Evolutionary conservation across 2,797 vertebrate species (phyloP), one percentile per base, ranked within the genome.

Genomic region (Ataeniobius toweri): DNA sequence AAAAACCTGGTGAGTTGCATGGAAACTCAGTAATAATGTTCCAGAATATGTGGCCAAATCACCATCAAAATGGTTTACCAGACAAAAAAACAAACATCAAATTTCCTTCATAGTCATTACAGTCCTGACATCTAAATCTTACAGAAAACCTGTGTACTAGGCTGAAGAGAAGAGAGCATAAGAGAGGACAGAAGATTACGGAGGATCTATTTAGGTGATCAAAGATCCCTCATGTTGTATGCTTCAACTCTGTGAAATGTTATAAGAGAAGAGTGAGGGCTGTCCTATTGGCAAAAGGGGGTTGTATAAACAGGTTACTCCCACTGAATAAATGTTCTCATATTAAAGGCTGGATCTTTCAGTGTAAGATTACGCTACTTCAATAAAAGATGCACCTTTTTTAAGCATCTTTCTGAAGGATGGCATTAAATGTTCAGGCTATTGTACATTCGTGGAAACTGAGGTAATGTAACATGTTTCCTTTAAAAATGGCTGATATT

Each of bases 401-500:
- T 3, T 65, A 10, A 65, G 61, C 31, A 22, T 46, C 67, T 70
- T 46, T 70, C 6, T 48, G 6, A 1, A 1, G 44, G 14, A 44
- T 26, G 44, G 13, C 67, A 16, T 1, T 26, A 46, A 48, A 48
- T 26, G 67, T 70, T 26, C 6, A 13, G 5, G 3, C 13, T 48
- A 3, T 26, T 26, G 13, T 69, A 16, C 41, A 44, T 44, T 44
- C 7, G 39, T n/a, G 41, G n/a, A 48, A 26, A 48, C n/a, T 63
- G 26, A 51, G 1, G 1, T 36, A 67, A 46, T 75, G 24, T 2
- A 24, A 6, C 63, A 26, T 5, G 39, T 67, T 79, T 83, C n/a
- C 68, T 69, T 36, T 50, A 80, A 8, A 76, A 65, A 56, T 6
- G 14, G 24, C 18, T 74, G 61, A 58, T 61, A 24, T 88, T 85